Conservation (phyloP, 2,113 vertebrate genomes). For the Psophia crepitans region DNA sequence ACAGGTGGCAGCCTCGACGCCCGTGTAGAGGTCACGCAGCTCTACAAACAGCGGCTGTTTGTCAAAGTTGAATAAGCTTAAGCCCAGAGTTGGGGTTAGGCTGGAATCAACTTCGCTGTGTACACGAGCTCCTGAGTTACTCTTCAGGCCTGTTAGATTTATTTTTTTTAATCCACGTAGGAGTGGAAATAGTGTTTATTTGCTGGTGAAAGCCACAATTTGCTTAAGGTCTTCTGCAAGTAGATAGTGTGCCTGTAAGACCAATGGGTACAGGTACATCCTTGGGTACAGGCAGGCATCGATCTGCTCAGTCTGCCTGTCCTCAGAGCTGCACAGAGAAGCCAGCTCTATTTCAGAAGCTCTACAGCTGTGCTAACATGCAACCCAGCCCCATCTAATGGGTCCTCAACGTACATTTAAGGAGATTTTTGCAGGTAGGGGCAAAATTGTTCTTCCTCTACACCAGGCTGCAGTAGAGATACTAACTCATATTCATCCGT, state of each 20-base stretch:
- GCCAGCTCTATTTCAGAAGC: not conserved
- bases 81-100: not conserved
- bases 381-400: not conserved
- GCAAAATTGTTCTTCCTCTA: not conserved
- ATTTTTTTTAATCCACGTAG: not conserved
- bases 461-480: not conserved
- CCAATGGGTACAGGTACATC: rapidly evolving
- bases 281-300: rapidly evolving
- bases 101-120: not conserved
- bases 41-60: not conserved
- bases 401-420: not conserved
- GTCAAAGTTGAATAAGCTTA: not conserved
- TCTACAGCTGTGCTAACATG: not conserved
- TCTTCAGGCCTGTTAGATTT: not conserved
- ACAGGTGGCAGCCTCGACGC: not conserved
- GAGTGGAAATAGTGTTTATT: not conserved
- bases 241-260: not conserved
- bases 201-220: not conserved
- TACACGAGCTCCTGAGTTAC: not conserved
- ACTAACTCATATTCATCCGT: not conserved
- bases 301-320: rapidly evolving
- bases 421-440: not conserved
- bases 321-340: not conserved
- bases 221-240: not conserved
- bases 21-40: not conserved